Evolutionary conservation across 2,888 invertebrate genomes (phyloP), one percentile per base, ranked within the genome.

Genomic region (Cerastis rubricosa): DNA sequence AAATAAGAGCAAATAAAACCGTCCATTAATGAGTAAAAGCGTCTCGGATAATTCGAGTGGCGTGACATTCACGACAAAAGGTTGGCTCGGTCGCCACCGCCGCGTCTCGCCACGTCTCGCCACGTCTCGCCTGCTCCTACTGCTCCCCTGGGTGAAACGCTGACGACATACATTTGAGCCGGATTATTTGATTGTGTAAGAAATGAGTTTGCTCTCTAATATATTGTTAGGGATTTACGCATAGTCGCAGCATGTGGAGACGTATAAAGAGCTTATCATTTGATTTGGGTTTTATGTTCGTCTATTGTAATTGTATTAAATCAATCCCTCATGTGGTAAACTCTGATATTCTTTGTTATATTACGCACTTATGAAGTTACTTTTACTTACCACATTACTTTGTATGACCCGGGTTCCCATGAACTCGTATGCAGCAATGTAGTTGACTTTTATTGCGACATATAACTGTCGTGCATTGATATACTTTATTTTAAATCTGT

Each of bases 1-100:
- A 95, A 96, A 97, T 96, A 94, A 96, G 92, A 96, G 95, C 96
- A 96, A 97, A 97, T 96, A 96, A 96, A 96, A 95, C 91, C 89
- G 84, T 86, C 92, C 93, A 93, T 95, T 96, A 96, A 95, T 95
- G 94, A 95, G 94, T 93, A 93, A 95, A 94, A 93, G 92, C 93
- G 93, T 92, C 92, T 92, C 91, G 91, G 92, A 93, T 94, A 94
- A 95, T 95, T 94, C 93, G 91, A 90, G 90, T 93, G 91, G 91
- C 92, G 93, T 93, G 94, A 94, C 94, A 92, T 92, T 92, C 89
- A 87, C 86, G 89, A 95, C 94, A 95, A 95, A 94, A 92, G 92
- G 87, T 89, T 86, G 84, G 89, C 84, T 86, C 86, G 87, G 87
- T 89, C 89, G 84, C 88, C 85, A 85, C 85, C 86, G 85, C 81